These are phyloP conservation scores for Melanotaenia nigrans DNA, from an alignment of 2,797 vertebrate genomes.

Conservation along the genomic window DNA sequence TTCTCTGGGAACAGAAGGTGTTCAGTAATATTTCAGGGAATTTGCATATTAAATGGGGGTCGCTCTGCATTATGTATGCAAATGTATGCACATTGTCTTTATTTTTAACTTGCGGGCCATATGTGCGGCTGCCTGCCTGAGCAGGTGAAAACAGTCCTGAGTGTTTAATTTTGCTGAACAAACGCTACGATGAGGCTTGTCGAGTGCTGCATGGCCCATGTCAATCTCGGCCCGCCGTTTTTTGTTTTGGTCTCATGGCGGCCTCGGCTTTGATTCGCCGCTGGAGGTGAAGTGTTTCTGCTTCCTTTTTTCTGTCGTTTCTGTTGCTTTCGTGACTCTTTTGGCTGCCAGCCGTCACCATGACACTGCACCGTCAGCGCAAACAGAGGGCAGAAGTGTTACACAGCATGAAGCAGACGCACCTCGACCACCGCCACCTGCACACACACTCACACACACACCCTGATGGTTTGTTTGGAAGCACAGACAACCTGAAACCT, in stretches of 20 bases:
- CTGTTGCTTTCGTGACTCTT: conserved; percentile 48
- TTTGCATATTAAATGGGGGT: conserved; percentile 98
- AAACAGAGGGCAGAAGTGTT: conserved; percentile 54
- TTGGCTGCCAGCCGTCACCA: conserved; percentile 31
- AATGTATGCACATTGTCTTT: conserved; percentile 94
- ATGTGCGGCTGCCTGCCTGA: conserved; percentile 85
- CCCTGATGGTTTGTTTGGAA: no score
- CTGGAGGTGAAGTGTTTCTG: conserved; percentile 49
- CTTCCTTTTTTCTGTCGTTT: conserved; percentile 22
- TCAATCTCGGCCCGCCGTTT: conserved; percentile 64
- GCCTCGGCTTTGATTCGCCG: conserved; percentile 59
- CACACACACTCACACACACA: conserved; percentile 9
- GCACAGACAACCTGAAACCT: no score
- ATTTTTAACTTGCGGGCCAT: conserved; percentile 93
- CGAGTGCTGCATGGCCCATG: conserved; percentile 60
- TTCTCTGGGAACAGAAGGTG: conserved; percentile 96
- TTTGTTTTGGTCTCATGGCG: not conserved
- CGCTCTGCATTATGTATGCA: conserved; percentile 89
- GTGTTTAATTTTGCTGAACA: conserved; percentile 83
- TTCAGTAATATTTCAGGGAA: conserved; percentile 93
- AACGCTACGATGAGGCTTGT: conserved; percentile 72
- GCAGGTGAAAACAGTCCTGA: conserved; percentile 84
- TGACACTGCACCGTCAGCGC: conserved; percentile 68
- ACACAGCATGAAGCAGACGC: conserved; percentile 45
- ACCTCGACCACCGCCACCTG: conserved; percentile 44